These are phyloP conservation scores for Petrocephalus sullivani DNA, from an alignment of 2,797 vertebrate genomes.

Conservation along the genomic window DNA sequence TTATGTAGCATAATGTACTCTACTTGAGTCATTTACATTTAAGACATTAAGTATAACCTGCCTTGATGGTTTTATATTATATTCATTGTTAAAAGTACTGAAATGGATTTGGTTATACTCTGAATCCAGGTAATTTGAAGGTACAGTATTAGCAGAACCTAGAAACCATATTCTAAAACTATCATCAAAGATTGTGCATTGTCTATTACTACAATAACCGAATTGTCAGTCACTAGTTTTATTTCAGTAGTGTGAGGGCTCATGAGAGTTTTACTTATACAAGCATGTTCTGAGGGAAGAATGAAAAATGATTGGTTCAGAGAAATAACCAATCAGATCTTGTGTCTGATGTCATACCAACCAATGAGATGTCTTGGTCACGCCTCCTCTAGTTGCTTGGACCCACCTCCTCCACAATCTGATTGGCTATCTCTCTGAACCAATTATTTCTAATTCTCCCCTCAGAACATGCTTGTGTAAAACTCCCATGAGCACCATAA, in stretches of 20 bases:
- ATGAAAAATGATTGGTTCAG: too few relatives aligned
- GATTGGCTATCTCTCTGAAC: too few relatives aligned
- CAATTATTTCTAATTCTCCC: too few relatives aligned
- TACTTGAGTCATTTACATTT: background rate
- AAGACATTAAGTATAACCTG: background rate
- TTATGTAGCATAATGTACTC: background rate
- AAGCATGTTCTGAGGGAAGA: too few relatives aligned
- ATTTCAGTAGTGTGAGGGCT: background rate
- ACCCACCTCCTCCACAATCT: too few relatives aligned
- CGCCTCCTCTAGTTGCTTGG: too few relatives aligned
- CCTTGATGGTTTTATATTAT: background rate
- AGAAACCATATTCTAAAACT: background rate
- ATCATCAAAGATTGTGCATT: background rate
- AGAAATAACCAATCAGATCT: too few relatives aligned
- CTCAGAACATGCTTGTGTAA: too few relatives aligned
- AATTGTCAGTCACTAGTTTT: conserved; percentile 3
- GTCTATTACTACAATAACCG: background rate
- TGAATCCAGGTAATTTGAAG: background rate
- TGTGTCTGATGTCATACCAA: too few relatives aligned
- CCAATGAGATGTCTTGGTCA: too few relatives aligned
- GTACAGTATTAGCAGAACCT: background rate
- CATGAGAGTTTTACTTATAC: too few relatives aligned
- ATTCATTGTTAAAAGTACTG: background rate
- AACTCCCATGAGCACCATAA: too few relatives aligned
- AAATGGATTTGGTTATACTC: background rate